Base-by-base conservation (phyloP, 2,797 vertebrate genomes). In the Gymnopithys bicolor region DNA sequence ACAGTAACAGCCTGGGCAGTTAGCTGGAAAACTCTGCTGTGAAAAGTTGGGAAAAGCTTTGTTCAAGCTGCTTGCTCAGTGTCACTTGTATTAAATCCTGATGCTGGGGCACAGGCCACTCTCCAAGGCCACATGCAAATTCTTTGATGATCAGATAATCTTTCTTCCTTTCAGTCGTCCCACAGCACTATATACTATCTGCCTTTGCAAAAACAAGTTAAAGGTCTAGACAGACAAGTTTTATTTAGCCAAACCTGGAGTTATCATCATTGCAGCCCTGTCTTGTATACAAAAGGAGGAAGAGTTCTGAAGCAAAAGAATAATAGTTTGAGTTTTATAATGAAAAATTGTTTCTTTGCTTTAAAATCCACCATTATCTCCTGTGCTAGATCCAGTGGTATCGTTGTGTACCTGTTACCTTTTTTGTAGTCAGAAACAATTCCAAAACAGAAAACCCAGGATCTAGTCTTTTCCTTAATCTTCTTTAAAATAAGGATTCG, bases 61-160 rank as follows among this genome's bases (percentile, higher is more conserved):
- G 5, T 81, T 64, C 3, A 5, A 63, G 64, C 35, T 56, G 17
- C 32, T 90, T 80, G 35, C 64, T 77, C 53, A 45, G 22, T 22
- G 10, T 62, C 73, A n/a, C 0, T 0, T 32, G 13, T 76, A 16
- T 46, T 39, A 48, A 32, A 58, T 69, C 35, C 64, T 5, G 2
- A 60, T 48, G 41, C 30, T 63, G 23, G 32, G 37, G 5, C 56
- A 13, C 19, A 39, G 22, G 19, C 10, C 32, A 16, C 6, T 89
- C 86, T 79, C 35, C 39, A 49, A 69, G 53, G 19, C 66, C 30
- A 0, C 24, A 25, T 1, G 4, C 52, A 70, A 59, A 67, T 63
- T 90, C 18, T 88, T 67, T 55, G 27, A 33, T 49, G 35, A 63
- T 59, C 25, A 63, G 56, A 46, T 49, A 56, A 51, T 64, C 9